Base-by-base conservation (phyloP, 1,140 invertebrate genomes). In the Sweltsa coloradensis region DNA sequence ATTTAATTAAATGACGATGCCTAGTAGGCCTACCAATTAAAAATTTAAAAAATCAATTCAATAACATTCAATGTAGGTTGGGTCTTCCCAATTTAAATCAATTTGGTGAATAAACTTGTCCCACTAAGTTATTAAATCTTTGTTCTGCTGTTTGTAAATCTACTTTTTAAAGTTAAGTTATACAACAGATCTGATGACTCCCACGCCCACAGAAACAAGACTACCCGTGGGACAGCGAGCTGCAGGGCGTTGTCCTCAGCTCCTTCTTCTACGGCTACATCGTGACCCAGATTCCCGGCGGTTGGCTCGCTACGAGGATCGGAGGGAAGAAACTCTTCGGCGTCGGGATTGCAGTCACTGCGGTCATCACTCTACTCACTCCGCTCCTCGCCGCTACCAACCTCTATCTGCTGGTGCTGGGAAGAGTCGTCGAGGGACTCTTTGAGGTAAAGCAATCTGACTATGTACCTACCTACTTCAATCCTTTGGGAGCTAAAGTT, bases 401-500 rank as follows among this genome's bases (percentile, higher is more conserved):
- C 52, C 73, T 83, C 1, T 78, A 73, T 31, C 58, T 84, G 5
- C 71, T 95, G 0, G 67, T 94, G 18, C 69, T 72, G 2, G 68
- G 89, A 0, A 67, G 92, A 52, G 77, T 94, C n/a, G 61, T 92
- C 16, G 87, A 92, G 68, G 92, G 92, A 36, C 61, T 95, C 29
- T 90, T 85, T 61, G 89, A 94, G 75, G 87, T 89, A 67, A 56
- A 40, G 41, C 16, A 29, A 42, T 26, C 18, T 7, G 18, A 5
- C 9, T n/a, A 2, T 18, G 16, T 18, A 13, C 11, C 14, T 13
- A 31, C 13, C 1, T 1, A 13, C 13, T 39, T 11, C 13, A 31
- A 2, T 31, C 29, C 1, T 31, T 31, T 11, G 13, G 13, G 13
- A 13, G 13, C 13, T 13, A 1, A 31, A 31, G 13, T 13, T 31